Percentiles rank a stretch among this genome's conserved stretches.
These are phyloP conservation scores for Calyptomena viridis DNA, from an alignment of 2,113 vertebrate species.

Conservation along the genomic window DNA sequence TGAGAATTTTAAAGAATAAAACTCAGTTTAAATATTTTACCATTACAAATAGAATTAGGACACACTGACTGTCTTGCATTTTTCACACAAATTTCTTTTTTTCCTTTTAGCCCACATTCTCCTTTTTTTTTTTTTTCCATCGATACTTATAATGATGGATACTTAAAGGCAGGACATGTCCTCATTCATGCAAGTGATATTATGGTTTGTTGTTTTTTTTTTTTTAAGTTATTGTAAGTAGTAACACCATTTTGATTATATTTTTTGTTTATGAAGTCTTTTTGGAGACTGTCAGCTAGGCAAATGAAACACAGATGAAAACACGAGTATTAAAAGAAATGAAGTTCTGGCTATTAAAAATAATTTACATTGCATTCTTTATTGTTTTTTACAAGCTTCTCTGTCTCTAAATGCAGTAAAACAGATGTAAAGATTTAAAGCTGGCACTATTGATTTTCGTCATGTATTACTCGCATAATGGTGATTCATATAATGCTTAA, in stretches of 20 bases:
- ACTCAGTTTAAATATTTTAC: neutral
- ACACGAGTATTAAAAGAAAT: neutral
- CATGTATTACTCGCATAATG: rapidly evolving
- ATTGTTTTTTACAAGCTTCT: neutral
- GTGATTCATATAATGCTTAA: neutral
- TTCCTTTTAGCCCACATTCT: neutral
- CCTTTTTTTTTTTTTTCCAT: neutral
- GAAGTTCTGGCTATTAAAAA: neutral
- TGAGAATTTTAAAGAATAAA: constrained; percentile 74
- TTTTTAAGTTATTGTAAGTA: neutral
- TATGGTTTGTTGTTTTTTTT: too few species aligned
- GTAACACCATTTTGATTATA: neutral
- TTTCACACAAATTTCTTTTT: neutral
- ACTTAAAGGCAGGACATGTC: neutral
- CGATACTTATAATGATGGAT: neutral
- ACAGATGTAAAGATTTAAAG: neutral
- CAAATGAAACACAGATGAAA: constrained; percentile 14
- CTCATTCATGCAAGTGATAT: neutral
- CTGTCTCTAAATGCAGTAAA: neutral
- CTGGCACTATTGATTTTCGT: neutral
- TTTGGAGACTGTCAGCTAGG: neutral
- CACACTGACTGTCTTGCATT: neutral
- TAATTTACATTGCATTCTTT: neutral
- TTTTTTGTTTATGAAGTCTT: neutral
- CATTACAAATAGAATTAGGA: neutral